Evolutionary conservation across 1,140 invertebrate species (phyloP).

Genomic region (Aphidius ervi): DNA sequence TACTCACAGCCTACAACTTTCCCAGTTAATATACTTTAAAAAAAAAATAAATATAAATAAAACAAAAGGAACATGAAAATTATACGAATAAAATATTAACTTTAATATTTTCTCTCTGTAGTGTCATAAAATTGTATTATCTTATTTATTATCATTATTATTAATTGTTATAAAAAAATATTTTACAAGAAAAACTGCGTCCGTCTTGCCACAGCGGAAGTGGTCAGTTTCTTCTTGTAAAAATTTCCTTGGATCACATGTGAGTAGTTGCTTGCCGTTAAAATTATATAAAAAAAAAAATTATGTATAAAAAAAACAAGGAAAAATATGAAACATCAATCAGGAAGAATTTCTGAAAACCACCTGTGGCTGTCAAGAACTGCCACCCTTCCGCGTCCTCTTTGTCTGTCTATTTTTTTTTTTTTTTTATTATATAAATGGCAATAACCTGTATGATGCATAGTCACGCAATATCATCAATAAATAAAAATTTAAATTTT

Average conservation of each 20-base stretch:
- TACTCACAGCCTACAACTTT: too few relatives aligned
- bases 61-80: too few relatives aligned
- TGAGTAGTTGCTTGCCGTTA: background rate
- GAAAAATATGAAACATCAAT: constrained; percentile 16
- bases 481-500: constrained; percentile 20
- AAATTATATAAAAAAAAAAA: constrained; percentile 4
- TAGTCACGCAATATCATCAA: constrained; percentile 31
- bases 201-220: constrained; percentile 7
- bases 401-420: constrained; percentile 6
- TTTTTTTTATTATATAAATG: background rate
- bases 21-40: too few relatives aligned
- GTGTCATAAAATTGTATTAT: too few relatives aligned
- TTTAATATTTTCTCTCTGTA: background rate
- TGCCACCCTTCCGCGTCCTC: constrained; percentile 20
- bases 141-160: too few relatives aligned
- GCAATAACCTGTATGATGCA: background rate
- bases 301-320: background rate
- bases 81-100: too few relatives aligned
- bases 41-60: too few relatives aligned
- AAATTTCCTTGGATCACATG: constrained; percentile 6
- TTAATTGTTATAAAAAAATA: too few relatives aligned
- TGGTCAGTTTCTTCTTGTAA: constrained; percentile 13
- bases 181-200: background rate
- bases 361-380: constrained; percentile 28
- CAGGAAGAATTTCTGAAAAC: constrained; percentile 23